Evolutionary conservation across 2,113 vertebrate genomes (phyloP), one percentile per base, ranked within the genome.

Genomic region (Lepidothrix coronata): DNA sequence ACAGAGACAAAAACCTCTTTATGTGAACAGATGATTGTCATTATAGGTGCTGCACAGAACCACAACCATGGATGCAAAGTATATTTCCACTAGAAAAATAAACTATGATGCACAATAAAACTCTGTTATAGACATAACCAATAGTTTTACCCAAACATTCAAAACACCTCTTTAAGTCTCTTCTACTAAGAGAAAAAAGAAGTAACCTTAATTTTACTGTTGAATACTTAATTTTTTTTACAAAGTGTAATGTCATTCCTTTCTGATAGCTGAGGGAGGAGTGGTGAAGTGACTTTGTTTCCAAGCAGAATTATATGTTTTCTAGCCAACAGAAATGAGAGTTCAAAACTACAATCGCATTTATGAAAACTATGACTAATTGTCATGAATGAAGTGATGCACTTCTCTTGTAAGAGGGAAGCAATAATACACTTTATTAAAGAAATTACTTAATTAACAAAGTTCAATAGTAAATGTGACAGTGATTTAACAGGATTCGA

Each of bases 371-470:
- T 71, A 31, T 57, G 37, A 61, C 8, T 87, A 57, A 87, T 49
- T n/a, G 37, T 9, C 1, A 1, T 41, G 54, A 68, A n/a, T 5
- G 13, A 65, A 59, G 33, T 14, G 24, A 82, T 46, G 13, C 9
- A 54, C 28, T 9, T 54, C 11, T 61, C 67, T 89, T 75, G 30
- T 68, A 41, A 46, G 54, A 61, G 7, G 9, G 18, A 80, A 80
- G 65, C 24, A 46, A 39, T 30, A n/a, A 39, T 39, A 46, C 14
- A n/a, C 25, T 59, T 46, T 52, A 52, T 46, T 67, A 52, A 25
- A 0, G 14, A 59, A 66, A 59, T n/a, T 0, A 30, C 5, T 5
- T 12, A 6, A n/a, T 59, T 52, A 30, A 46, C 24, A 14, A 39
- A 39, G 6, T 67, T 82, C 8, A 30, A 21, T 25, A 7, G 28